These are phyloP conservation scores for Coryphaenoides rupestris DNA, from an alignment of 2,113 vertebrate species.

Conservation along the genomic window DNA sequence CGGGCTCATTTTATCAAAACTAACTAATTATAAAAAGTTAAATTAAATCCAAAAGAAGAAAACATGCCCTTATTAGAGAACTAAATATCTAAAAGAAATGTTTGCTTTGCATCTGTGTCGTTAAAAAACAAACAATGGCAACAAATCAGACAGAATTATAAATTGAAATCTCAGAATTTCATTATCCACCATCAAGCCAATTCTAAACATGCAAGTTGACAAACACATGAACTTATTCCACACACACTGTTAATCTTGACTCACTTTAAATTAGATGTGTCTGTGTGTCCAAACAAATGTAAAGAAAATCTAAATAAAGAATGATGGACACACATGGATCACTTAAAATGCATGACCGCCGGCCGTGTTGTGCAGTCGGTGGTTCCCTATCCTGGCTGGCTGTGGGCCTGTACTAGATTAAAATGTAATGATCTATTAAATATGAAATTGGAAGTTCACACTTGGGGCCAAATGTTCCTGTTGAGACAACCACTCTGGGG, in stretches of 20 bases:
- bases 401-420: constrained; percentile 25
- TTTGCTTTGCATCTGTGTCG: neutral
- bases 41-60: neutral
- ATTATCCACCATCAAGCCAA: constrained; percentile 45
- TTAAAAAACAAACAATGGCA: constrained; percentile 24
- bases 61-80: constrained; percentile 14
- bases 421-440: constrained; percentile 54
- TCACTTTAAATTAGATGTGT: no score
- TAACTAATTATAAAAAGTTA: constrained; percentile 15
- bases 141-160: constrained; percentile 6
- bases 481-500: constrained; percentile 16
- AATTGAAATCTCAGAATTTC: constrained; percentile 36
- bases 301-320: constrained; percentile 20
- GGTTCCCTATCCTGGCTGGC: no score
- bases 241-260: constrained; percentile 41
- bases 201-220: constrained; percentile 33
- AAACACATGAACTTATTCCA: constrained; percentile 42
- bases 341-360: no score
- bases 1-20: constrained; percentile 25
- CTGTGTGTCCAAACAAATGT: constrained; percentile 7
- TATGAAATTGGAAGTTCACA: constrained; percentile 32
- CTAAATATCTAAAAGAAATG: constrained; percentile 10
- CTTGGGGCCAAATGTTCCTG: constrained; percentile 10
- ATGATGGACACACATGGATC: constrained; percentile 3
- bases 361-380: no score